Conservation (phyloP, 1,140 invertebrate species). For the Drosophila sechellia region DNA sequence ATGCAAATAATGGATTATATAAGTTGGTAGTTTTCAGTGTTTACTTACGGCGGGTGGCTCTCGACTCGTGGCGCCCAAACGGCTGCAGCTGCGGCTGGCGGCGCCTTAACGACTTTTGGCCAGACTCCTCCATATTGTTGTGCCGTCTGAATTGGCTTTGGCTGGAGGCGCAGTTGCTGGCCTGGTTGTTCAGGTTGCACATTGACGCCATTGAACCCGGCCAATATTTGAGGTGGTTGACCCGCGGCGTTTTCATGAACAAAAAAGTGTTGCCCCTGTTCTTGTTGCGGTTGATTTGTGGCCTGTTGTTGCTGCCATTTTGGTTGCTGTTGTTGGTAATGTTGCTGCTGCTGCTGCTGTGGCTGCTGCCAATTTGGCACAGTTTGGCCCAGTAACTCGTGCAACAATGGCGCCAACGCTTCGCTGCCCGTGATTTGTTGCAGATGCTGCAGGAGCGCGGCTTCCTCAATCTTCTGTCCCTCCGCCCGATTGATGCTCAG, state of each 20-base stretch:
- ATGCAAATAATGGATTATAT: constrained; percentile 63
- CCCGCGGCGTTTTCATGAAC: constrained; percentile 61
- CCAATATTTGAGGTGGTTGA: constrained; percentile 77
- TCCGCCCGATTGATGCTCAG: constrained; percentile 40
- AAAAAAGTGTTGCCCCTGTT: constrained; percentile 60
- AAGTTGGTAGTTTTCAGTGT: constrained; percentile 45
- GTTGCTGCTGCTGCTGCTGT: constrained; percentile 7
- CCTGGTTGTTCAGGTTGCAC: constrained; percentile 42
- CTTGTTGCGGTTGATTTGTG: constrained; percentile 18
- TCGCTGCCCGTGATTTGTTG: constrained; percentile 60
- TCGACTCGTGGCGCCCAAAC: constrained; percentile 31
- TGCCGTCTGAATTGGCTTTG: constrained; percentile 53
- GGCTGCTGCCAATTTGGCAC: constrained; percentile 70
- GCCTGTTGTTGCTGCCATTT: constrained; percentile 20
- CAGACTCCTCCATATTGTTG: constrained; percentile 52
- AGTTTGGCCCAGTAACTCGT: constrained; percentile 66
- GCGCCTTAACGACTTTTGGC: constrained; percentile 67
- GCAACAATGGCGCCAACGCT: constrained; percentile 70
- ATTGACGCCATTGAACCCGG: constrained; percentile 75
- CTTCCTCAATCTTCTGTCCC: constrained; percentile 53
- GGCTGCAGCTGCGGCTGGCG: constrained; percentile 39
- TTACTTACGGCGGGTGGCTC: constrained; percentile 53
- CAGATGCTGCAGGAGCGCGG: constrained; percentile 45
- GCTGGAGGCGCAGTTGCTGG: constrained; percentile 39
- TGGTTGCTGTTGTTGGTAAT: constrained; percentile 41